These are phyloP conservation scores for Glossophaga mutica DNA, from an alignment of 2,797 vertebrate genomes.

Conservation along the genomic window DNA sequence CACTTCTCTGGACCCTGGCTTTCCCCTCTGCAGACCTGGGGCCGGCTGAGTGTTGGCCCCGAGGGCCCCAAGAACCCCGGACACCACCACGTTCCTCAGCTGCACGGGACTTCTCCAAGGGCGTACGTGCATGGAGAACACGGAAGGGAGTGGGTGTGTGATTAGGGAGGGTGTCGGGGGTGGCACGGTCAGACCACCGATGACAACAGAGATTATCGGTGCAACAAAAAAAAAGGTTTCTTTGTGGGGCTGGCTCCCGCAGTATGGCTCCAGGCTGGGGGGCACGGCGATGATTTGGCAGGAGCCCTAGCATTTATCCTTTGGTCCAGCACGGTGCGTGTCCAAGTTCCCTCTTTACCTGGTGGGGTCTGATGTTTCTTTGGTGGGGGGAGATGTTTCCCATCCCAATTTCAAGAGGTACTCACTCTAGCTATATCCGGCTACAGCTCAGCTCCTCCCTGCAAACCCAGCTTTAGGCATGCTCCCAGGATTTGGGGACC, in stretches of 20 bases:
- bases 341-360: not conserved
- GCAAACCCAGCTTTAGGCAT: not conserved
- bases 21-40: not conserved
- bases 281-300: rapidly evolving
- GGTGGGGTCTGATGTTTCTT: not conserved
- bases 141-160: not conserved
- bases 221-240: not conserved
- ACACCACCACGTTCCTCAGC: rapidly evolving
- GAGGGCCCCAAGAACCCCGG: not conserved
- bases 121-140: not conserved
- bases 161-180: not conserved
- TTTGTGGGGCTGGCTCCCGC: not conserved
- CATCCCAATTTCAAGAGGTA: not conserved
- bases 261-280: rapidly evolving
- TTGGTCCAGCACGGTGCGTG: rapidly evolving
- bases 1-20: not conserved
- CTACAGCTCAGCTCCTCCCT: not conserved
- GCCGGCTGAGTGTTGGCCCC: not conserved
- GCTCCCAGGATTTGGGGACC: not conserved
- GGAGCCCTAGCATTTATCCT: rapidly evolving
- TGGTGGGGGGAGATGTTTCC: not conserved
- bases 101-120: not conserved
- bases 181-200: not conserved
- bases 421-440: not conserved
- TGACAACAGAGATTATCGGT: too few species aligned